These are phyloP conservation scores for Anableps anableps DNA, from an alignment of 2,797 vertebrate genomes.

Conservation along the genomic window DNA sequence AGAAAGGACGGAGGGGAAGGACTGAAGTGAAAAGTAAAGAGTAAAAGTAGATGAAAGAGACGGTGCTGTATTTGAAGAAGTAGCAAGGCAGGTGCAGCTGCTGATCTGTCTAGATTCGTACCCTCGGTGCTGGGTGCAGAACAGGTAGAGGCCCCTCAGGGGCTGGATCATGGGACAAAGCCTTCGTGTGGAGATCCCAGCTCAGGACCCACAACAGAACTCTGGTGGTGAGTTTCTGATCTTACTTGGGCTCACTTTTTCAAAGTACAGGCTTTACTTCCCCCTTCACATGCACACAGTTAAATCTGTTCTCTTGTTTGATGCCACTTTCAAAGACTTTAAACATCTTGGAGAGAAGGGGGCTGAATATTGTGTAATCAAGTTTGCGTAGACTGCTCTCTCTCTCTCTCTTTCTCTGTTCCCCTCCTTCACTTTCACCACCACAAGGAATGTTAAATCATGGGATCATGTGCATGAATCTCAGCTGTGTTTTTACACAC, in stretches of 20 bases:
- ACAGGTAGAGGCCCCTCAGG: constrained; percentile 76
- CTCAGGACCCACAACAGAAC: constrained; percentile 68
- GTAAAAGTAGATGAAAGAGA: constrained; percentile 52
- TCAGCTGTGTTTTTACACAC: constrained; percentile 62
- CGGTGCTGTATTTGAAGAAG: constrained; percentile 14
- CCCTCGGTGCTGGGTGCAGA: constrained; percentile 60
- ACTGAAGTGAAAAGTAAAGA: constrained; percentile 48
- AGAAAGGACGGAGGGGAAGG: constrained; percentile 60
- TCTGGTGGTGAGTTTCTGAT: constrained; percentile 76
- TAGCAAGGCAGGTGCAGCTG: constrained; percentile 52
- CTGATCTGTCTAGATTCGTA: constrained; percentile 31
- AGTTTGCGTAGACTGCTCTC: constrained; percentile 26
- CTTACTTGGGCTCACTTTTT: constrained; percentile 35
- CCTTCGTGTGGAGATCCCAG: constrained; percentile 75
- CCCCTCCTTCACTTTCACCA: constrained; percentile 51
- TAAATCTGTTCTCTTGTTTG: constrained; percentile 18
- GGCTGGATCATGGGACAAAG: constrained; percentile 86
- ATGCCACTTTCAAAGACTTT: constrained; percentile 13
- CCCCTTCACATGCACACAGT: neutral
- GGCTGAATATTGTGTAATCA: constrained; percentile 48
- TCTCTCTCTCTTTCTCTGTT: neutral
- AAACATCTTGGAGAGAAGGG: constrained; percentile 13
- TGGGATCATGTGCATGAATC: constrained; percentile 64
- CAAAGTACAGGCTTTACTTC: constrained; percentile 23
- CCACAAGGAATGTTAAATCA: constrained; percentile 72